Evolutionary conservation across 2,797 vertebrate genomes (phyloP).

Genomic region (Mormyrops boulengeri): DNA sequence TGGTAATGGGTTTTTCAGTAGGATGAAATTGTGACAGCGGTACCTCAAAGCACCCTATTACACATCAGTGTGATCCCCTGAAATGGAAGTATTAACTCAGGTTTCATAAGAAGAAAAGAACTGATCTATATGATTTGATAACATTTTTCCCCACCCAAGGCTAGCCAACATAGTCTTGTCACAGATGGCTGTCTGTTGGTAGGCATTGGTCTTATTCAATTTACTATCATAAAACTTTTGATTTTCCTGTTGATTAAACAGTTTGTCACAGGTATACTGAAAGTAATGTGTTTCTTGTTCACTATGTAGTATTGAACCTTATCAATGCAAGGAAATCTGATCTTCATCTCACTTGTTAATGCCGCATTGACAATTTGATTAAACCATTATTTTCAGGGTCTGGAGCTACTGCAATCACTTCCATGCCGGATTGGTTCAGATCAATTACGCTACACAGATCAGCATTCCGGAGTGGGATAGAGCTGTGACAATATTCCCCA

Average conservation of each 20-base stretch:
- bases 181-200: background rate
- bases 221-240: background rate
- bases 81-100: background rate
- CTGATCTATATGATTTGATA: background rate
- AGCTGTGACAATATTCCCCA: background rate
- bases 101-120: background rate
- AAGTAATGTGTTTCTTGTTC: background rate
- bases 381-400: background rate
- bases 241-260: background rate
- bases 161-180: background rate
- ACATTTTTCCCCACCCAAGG: background rate
- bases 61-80: background rate
- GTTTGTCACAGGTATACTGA: background rate
- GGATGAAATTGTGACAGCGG: background rate
- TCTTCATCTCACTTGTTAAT: background rate
- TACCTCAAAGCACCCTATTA: background rate
- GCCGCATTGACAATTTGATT: background rate
- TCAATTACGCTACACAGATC: background rate
- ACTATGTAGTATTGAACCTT: background rate
- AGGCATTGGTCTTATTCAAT: background rate
- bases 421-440: background rate
- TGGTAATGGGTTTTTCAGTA: background rate
- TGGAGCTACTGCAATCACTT: background rate
- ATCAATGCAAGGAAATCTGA: background rate
- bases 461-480: background rate